phyloP scores from a whole-genome alignment of 1,140 invertebrate species.

The Vollenhovia emeryi region DNA sequence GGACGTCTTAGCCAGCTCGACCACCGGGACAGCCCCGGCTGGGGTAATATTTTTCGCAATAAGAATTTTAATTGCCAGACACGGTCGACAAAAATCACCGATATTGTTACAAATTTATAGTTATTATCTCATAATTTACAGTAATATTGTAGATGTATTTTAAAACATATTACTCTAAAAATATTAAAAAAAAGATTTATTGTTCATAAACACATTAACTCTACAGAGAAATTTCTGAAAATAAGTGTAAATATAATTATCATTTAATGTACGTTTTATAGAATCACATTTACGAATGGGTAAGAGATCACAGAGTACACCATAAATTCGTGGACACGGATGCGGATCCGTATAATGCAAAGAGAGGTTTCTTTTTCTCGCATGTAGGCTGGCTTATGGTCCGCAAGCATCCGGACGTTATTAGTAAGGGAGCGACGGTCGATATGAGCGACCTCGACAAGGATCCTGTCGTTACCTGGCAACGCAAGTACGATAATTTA shows the following conservation, averaged over 20 bases:
- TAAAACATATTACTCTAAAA: background rate
- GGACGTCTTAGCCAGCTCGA: no score
- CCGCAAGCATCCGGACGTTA: constrained; percentile 94
- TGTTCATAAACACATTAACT: background rate
- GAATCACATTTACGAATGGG: constrained; percentile 92
- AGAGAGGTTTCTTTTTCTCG: constrained; percentile 95
- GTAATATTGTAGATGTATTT: no score
- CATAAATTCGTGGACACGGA: constrained; percentile 97
- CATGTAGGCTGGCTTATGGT: constrained; percentile 97
- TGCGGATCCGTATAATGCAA: constrained; percentile 95
- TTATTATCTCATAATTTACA: background rate
- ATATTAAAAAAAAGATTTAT: background rate
- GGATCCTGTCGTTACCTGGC: constrained; percentile 90
- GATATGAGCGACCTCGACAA: constrained; percentile 92
- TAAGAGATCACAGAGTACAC: constrained; percentile 95
- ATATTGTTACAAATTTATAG: background rate
- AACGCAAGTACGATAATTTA: constrained; percentile 83
- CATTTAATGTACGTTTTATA: constrained; percentile 61
- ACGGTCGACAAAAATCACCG: no score
- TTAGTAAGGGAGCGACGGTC: constrained; percentile 90
- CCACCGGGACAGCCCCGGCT: no score
- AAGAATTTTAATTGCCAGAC: no score
- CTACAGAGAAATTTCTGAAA: background rate
- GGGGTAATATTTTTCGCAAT: no score
- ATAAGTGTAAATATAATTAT: background rate